Evolutionary conservation across 2,888 invertebrate species (phyloP), one percentile per base, ranked within the genome.

Genomic region (Gortyna flavago): DNA sequence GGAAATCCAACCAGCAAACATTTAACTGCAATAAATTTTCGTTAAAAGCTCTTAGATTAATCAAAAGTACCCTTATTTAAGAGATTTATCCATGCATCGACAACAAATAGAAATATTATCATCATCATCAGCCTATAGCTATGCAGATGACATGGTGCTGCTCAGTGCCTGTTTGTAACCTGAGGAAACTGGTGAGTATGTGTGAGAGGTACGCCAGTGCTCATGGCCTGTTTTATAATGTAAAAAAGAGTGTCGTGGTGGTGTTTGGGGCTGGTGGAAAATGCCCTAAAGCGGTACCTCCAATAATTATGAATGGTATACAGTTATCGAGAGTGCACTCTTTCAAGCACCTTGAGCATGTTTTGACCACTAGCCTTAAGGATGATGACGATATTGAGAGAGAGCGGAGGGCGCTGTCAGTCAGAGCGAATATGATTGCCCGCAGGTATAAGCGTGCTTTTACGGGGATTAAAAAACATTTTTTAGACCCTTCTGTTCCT

Each of bases 21-120:
- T 70, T 83, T 57, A 66, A 35, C 38, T 62, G 70, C n/a, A 5
- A 62, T 83, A 18, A 16, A 78, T 68, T 78, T 68, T 59, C 69
- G 18, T 61, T n/a, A 25, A 72, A 61, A 11, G 59, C 35, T 76
- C 51, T 29, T 57, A 68, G n/a, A 59, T 69, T 13, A 29, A 80
- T 69, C 25, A 64, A 25, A 75, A 41, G 18, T 64, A 57, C 44
- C 25, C 29, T 35, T 80, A 5, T 48, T 74, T 29, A 18, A 41
- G 1, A 29, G 9, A 72, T 57, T 70, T 41, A 61, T 13, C 11
- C 9, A 51, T 41, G 13, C 32, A 68, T 82, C 41, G 41, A 44
- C 8, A 70, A 9, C 35, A 70, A 70, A 84, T 66, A 61, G 2
- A 69, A 11, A 54, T 54, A 54, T 61, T n/a, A n/a, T n/a, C n/a